Evolutionary conservation across 1,140 invertebrate species (phyloP), one percentile per base, ranked within the genome.

Genomic region (Zaprionus vittiger): DNA sequence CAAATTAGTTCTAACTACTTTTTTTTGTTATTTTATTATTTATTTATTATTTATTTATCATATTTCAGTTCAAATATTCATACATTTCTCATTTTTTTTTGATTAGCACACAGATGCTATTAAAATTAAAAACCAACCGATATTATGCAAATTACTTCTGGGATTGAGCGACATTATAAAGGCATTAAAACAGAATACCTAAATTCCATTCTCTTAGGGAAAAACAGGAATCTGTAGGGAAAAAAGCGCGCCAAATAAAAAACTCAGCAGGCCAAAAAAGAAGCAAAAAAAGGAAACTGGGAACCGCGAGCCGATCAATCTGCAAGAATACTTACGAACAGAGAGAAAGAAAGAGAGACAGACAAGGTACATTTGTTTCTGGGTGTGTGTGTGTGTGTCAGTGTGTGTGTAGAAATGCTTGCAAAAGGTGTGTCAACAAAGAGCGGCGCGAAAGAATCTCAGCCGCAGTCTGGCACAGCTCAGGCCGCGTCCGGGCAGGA

Each of bases 241-340:
- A 62, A 85, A 86, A 87, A 80, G 77, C 80, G 80, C 83, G 83
- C 83, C 77, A 80, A 83, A 87, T 56, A 70, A 80, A 71, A 77
- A 74, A 59, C 44, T 37, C 47, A 65, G 63, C 24, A 77, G 65
- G 56, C 47, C 34, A 41, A 24, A 49, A 41, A 77, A 47, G 49
- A 49, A 55, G 12, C 22, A n/a, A 6, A 62, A 57, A 24, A 38
- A 44, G 26, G 52, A 28, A 11, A 9, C 26, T 31, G 62, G 28
- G 6, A 44, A 41, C 44, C 64, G 24, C 31, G 41, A 73, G 28
- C 49, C 68, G 55, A 71, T 34, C 52, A 59, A 26, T 52, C 54
- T 70, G 56, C 55, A 55, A 64, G 17, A 44, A 71, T 41, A 57
- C 60, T 57, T 62, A 41, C n/a, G 15, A 17, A 47, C n/a, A 20